These are phyloP conservation scores for Scaptomyza tumidula DNA, from an alignment of 2,888 invertebrate species.

Conservation along the genomic window DNA sequence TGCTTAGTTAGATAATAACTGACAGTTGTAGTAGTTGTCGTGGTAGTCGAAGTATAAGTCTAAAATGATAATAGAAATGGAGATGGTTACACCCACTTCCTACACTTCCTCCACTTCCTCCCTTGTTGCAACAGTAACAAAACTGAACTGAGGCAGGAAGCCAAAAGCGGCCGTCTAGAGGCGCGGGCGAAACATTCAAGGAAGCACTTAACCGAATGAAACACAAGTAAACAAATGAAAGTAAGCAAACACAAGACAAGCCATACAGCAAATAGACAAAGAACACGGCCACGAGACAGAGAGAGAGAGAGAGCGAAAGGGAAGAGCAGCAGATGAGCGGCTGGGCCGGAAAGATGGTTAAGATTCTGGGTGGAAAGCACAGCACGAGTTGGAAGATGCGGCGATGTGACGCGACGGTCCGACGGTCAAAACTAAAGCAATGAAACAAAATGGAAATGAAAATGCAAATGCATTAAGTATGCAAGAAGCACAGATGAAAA, in stretches of 20 bases:
- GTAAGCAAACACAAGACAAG: conserved; percentile 73
- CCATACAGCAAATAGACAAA: conserved; percentile 67
- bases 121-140: conserved; percentile 7
- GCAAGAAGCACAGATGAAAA: conserved; percentile 55
- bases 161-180: conserved; percentile 17
- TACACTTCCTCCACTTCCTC: no score
- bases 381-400: conserved; percentile 30
- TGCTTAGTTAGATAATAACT: conserved; percentile 54
- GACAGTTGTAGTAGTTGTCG: conserved; percentile 8
- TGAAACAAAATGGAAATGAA: conserved; percentile 70
- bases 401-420: no score
- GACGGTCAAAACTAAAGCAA: conserved; percentile 70
- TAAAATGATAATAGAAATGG: conserved; percentile 21
- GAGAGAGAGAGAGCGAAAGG: neutral
- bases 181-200: conserved; percentile 74
- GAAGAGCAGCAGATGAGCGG: neutral
- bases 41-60: neutral
- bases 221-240: conserved; percentile 80
- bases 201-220: conserved; percentile 81
- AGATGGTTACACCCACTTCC: neutral
- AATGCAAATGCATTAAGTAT: conserved; percentile 77
- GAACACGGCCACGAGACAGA: conserved; percentile 10
- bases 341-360: neutral
- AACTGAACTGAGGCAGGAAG: conserved; percentile 9
- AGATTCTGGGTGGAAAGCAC: conserved; percentile 16